phyloP scores from a whole-genome alignment of 35 echinoderm and acorn worm genomes.

The Heliocidaris tuberculata region DNA sequence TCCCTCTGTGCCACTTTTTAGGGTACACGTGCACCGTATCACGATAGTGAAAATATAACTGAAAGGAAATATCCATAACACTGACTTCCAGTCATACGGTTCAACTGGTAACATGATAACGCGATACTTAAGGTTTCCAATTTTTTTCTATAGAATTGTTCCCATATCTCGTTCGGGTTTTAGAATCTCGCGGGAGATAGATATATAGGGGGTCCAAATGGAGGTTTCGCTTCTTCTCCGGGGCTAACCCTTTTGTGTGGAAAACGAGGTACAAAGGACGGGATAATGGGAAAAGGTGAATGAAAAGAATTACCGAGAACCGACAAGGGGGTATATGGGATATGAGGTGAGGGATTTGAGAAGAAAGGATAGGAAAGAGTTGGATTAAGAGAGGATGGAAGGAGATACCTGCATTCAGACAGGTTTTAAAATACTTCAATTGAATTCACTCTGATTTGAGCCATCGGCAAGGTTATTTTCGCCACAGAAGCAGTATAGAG shows the following conservation, averaged over 20 bases:
- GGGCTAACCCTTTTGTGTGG: background rate
- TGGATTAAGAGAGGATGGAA: too few relatives aligned
- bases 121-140: background rate
- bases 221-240: background rate
- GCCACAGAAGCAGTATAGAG: too few relatives aligned
- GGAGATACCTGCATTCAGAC: too few relatives aligned
- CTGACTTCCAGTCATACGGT: background rate
- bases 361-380: too few relatives aligned
- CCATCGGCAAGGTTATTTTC: too few relatives aligned
- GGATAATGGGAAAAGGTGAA: background rate
- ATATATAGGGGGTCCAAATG: background rate
- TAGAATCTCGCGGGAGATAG: background rate
- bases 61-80: background rate
- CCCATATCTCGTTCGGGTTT: background rate
- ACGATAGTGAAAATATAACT: background rate
- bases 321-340: background rate
- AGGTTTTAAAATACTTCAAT: too few relatives aligned
- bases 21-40: background rate
- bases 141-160: background rate
- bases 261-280: background rate
- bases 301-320: background rate
- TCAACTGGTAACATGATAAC: constrained; percentile 11
- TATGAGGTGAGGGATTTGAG: background rate
- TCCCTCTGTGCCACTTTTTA: background rate
- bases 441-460: too few relatives aligned